Evolutionary conservation across 2,797 vertebrate genomes (phyloP).

Genomic region (Borostomias antarcticus): DNA sequence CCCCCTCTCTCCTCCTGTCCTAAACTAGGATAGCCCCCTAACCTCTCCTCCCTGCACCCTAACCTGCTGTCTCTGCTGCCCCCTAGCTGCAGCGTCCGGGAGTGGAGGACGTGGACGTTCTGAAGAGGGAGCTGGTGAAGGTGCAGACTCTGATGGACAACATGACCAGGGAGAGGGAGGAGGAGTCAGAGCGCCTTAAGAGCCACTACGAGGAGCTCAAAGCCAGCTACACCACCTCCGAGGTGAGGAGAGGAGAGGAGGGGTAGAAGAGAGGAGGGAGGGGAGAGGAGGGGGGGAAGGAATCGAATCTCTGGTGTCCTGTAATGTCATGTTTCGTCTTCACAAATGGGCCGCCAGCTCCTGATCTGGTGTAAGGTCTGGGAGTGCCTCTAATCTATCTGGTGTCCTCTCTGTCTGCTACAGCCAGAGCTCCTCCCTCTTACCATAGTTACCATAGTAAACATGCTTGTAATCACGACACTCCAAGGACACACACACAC

Average conservation of each 20-base stretch:
- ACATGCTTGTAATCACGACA: slow-evolving; percentile 15
- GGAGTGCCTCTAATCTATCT: too few relatives aligned
- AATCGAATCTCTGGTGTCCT: too few relatives aligned
- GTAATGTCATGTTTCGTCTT: too few relatives aligned
- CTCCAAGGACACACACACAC: background rate
- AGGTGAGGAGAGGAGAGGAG: slow-evolving; percentile 76
- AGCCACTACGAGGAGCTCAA: slow-evolving; percentile 88
- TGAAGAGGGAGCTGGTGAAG: slow-evolving; percentile 95
- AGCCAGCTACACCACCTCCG: slow-evolving; percentile 83
- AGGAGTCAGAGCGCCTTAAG: slow-evolving; percentile 88
- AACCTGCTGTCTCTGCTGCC: slow-evolving; percentile 38
- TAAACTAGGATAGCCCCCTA: background rate
- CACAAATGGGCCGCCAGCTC: background rate
- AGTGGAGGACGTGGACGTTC: slow-evolving; percentile 93
- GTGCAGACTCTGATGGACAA: slow-evolving; percentile 96
- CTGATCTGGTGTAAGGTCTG: background rate
- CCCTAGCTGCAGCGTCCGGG: slow-evolving; percentile 93
- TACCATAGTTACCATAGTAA: slow-evolving; percentile 21
- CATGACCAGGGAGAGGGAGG: slow-evolving; percentile 90
- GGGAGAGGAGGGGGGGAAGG: background rate
- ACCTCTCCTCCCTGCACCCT: background rate
- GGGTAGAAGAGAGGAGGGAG: background rate
- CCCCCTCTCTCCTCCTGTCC: background rate
- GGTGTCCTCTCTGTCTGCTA: background rate
- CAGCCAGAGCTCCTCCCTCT: background rate